phyloP scores from a whole-genome alignment of 2,888 invertebrate species.

The Adelognathus sp. region DNA sequence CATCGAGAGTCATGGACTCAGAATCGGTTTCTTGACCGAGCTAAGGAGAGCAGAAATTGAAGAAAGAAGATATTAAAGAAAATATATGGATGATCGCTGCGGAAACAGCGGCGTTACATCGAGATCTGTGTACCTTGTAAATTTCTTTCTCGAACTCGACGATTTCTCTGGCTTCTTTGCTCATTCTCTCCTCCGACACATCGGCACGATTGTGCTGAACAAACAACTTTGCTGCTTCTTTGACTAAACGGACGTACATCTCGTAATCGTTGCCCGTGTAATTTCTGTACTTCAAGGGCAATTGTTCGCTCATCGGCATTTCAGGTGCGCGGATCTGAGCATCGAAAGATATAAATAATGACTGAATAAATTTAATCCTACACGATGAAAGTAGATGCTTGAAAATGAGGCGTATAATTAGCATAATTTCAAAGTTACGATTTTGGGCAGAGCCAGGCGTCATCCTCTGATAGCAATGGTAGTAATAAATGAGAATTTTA shows the following conservation, averaged over 20 bases:
- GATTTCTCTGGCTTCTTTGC: conserved; percentile 62
- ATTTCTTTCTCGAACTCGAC: conserved; percentile 62
- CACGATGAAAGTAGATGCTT: too few relatives aligned
- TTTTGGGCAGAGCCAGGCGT: too few relatives aligned
- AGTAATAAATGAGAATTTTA: too few relatives aligned
- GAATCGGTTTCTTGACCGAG: background rate
- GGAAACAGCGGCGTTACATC: background rate
- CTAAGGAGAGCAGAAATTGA: background rate
- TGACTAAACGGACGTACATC: conserved; percentile 54
- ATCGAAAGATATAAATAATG: background rate
- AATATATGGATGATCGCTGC: background rate
- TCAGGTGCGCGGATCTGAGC: conserved; percentile 19
- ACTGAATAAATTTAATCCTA: background rate
- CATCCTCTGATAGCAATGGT: too few relatives aligned
- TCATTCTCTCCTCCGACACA: conserved; percentile 56
- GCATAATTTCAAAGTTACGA: too few relatives aligned
- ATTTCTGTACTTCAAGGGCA: conserved; percentile 40
- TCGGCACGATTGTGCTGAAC: conserved; percentile 55
- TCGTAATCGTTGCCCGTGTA: conserved; percentile 51
- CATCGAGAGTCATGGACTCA: background rate
- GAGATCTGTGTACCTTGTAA: conserved; percentile 26
- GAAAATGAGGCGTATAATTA: background rate
- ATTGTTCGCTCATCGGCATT: conserved; percentile 23
- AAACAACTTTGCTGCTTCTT: conserved; percentile 53
- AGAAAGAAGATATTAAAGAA: background rate